phyloP scores from a whole-genome alignment of 2,797 vertebrate genomes.

The Gephyroberyx darwinii region DNA sequence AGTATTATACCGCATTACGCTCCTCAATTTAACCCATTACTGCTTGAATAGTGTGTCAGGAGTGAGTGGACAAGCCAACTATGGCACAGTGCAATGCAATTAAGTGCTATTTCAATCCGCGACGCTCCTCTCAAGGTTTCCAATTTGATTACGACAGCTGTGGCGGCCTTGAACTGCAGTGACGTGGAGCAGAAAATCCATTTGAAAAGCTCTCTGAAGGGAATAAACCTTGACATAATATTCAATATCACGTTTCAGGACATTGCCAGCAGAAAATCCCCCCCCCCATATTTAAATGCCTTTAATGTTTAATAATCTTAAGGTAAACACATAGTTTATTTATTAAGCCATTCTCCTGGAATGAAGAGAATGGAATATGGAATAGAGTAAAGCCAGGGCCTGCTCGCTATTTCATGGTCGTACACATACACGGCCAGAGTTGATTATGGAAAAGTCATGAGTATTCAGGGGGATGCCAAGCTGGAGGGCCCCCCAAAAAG shows the following conservation, averaged over 20 bases:
- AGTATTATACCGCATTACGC: conserved; percentile 70
- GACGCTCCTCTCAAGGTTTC: conserved; percentile 66
- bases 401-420: conserved; percentile 37
- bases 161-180: conserved; percentile 62
- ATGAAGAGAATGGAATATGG: background rate
- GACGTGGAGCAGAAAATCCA: conserved; percentile 81
- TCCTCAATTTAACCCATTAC: conserved; percentile 73
- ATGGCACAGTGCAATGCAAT: conserved; percentile 67
- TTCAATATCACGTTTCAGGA: conserved; percentile 71
- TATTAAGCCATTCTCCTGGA: conserved; percentile 47
- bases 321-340: conserved; percentile 67
- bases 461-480: background rate
- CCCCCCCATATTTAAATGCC: conserved; percentile 47
- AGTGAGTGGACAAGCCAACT: conserved; percentile 67
- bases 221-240: conserved; percentile 72
- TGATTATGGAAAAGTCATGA: background rate
- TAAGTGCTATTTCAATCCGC: conserved; percentile 75
- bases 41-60: conserved; percentile 63
- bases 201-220: conserved; percentile 75
- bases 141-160: conserved; percentile 72
- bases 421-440: background rate
- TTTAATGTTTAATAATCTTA: conserved; percentile 65
- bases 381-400: conserved; percentile 15
- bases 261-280: conserved; percentile 59
- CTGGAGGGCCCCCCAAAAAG: background rate